These are phyloP conservation scores for Thinocorus orbignyianus DNA, from an alignment of 2,113 vertebrate species.

Conservation along the genomic window DNA sequence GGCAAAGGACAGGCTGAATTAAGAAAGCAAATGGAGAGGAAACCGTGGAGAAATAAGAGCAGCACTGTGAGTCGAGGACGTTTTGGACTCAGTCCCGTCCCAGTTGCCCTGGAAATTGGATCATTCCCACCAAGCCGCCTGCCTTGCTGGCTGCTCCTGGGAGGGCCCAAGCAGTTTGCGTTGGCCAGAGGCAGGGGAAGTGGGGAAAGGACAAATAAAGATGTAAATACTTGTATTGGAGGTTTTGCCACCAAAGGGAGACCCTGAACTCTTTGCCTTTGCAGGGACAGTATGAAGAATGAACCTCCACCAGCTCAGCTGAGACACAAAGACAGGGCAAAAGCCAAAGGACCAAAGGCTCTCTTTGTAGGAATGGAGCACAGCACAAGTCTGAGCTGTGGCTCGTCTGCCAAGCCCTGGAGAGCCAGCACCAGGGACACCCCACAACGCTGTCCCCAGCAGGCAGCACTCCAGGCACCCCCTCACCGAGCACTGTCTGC, in stretches of 20 bases:
- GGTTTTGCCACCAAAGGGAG: not conserved
- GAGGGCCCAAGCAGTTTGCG: not conserved
- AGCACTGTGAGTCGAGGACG: constrained; percentile 8
- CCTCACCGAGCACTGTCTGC: not conserved
- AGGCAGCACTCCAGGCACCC: not conserved
- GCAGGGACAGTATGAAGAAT: not conserved
- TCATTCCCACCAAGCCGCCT: not conserved
- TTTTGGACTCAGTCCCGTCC: not conserved
- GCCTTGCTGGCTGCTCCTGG: not conserved
- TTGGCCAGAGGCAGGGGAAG: not conserved
- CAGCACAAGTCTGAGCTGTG: not conserved
- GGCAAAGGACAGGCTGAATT: constrained; percentile 20
- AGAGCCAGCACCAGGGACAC: not conserved
- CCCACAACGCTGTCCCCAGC: accelerated
- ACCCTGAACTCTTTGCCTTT: not conserved
- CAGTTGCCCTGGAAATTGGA: constrained; percentile 50
- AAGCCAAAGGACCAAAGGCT: not conserved
- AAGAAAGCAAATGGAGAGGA: constrained; percentile 54
- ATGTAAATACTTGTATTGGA: not conserved
- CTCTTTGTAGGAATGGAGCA: not conserved
- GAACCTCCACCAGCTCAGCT: not conserved
- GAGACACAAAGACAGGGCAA: not conserved
- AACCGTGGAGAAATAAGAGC: constrained; percentile 38
- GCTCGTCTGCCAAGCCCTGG: accelerated
- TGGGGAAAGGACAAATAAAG: not conserved